Percentiles rank a stretch among this genome's conserved stretches.
These are phyloP conservation scores for Bilobella aurantiaca DNA, from an alignment of 1,140 invertebrate species.

Conservation along the genomic window DNA sequence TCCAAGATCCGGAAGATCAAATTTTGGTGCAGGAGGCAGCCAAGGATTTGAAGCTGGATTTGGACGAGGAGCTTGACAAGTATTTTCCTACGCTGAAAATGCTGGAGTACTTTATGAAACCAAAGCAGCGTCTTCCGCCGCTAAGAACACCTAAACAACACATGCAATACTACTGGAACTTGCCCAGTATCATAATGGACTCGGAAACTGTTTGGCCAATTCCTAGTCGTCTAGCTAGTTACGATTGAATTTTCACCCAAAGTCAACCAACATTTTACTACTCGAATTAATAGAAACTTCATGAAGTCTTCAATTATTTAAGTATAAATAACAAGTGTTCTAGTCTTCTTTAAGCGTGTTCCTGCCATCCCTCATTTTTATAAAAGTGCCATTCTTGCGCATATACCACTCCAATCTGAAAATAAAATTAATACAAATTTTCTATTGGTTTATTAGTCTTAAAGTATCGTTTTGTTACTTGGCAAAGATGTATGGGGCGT, in stretches of 20 bases:
- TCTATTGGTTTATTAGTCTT: background rate
- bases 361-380: conserved; percentile 23
- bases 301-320: no score
- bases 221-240: background rate
- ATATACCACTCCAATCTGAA: background rate
- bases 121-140: background rate
- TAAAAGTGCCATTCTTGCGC: conserved; percentile 5
- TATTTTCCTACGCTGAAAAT: background rate
- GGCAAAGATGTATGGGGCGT: conserved; percentile 52
- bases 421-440: background rate
- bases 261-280: no score
- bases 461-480: conserved; percentile 42
- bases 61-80: background rate
- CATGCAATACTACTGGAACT: background rate
- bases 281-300: no score
- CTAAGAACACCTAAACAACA: background rate
- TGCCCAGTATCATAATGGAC: background rate
- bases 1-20: background rate
- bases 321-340: no score
- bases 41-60: background rate
- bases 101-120: background rate
- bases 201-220: background rate
- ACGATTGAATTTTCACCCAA: background rate
- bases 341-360: conserved; percentile 23
- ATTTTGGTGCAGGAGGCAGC: background rate